phyloP scores from a whole-genome alignment of 1,140 invertebrate species.

The Anadara kagoshimensis region DNA sequence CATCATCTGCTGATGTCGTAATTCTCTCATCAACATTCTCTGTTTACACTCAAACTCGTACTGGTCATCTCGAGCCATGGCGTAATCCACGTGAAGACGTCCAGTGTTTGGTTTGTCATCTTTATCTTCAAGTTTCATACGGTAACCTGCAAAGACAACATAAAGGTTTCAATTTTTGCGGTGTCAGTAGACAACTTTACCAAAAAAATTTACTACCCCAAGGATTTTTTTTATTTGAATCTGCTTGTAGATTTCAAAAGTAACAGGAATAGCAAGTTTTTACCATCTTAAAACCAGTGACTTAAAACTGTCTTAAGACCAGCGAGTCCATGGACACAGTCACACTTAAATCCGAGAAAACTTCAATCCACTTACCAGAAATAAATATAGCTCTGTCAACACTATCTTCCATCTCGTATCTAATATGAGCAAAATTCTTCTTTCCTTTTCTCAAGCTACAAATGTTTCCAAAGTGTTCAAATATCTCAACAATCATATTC shows the following conservation, averaged over 20 bases:
- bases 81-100: conserved; percentile 95
- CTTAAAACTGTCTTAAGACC: too few species aligned
- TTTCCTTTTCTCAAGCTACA: conserved; percentile 91
- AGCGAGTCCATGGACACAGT: too few species aligned
- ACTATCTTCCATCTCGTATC: conserved; percentile 88
- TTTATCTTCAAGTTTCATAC: conserved; percentile 87
- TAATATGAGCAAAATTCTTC: conserved; percentile 97
- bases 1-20: conserved; percentile 85
- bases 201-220: too few species aligned
- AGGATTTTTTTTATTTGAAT: too few species aligned
- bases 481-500: conserved; percentile 91
- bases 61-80: conserved; percentile 94
- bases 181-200: too few species aligned
- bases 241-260: too few species aligned
- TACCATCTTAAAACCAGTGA: too few species aligned
- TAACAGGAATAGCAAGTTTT: too few species aligned
- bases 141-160: conserved; percentile 81
- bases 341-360: too few species aligned
- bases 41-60: conserved; percentile 93
- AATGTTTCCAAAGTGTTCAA: conserved; percentile 92
- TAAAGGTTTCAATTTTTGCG: too few species aligned
- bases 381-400: conserved; percentile 92
- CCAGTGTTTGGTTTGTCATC: conserved; percentile 88
- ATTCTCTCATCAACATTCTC: conserved; percentile 85
- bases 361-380: conserved; percentile 76